These are phyloP conservation scores for Atherix ibis DNA, from an alignment of 2,888 invertebrate species.

Conservation along the genomic window DNA sequence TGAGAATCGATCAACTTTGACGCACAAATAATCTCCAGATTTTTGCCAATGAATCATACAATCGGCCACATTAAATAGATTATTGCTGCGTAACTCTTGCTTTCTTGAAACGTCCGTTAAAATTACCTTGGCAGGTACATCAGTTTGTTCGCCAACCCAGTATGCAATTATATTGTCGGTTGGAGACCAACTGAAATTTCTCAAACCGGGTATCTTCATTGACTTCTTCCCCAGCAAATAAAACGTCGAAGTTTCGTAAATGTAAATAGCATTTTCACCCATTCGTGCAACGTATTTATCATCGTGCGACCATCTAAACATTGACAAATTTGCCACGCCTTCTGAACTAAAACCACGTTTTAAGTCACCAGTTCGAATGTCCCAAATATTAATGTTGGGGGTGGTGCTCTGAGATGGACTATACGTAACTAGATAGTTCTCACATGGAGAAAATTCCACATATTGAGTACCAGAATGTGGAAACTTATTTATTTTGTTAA, in stretches of 20 bases:
- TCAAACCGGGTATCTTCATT: conserved; percentile 74
- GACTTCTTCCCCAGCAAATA: conserved; percentile 88
- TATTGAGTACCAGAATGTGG: conserved; percentile 81
- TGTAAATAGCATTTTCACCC: conserved; percentile 67
- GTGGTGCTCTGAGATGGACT: conserved; percentile 68
- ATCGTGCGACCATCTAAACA: conserved; percentile 94
- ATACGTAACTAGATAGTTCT: conserved; percentile 91
- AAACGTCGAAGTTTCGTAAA: conserved; percentile 95
- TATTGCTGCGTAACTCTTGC: conserved; percentile 79
- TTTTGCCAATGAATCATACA: conserved; percentile 99
- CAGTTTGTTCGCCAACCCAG: conserved; percentile 96
- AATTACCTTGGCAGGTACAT: conserved; percentile 89
- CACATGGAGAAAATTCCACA: conserved; percentile 95
- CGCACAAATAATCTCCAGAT: conserved; percentile 92
- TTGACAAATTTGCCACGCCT: conserved; percentile 74
- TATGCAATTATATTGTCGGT: conserved; percentile 92
- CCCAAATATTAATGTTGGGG: conserved; percentile 85
- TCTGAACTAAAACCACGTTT: conserved; percentile 84
- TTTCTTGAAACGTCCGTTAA: conserved; percentile 84
- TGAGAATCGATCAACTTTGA: conserved; percentile 77
- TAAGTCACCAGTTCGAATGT: conserved; percentile 85
- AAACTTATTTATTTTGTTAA: conserved; percentile 82
- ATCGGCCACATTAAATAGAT: conserved; percentile 94
- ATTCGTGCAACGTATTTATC: conserved; percentile 89
- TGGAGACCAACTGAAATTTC: conserved; percentile 97